Evolutionary conservation across 2,888 invertebrate species (phyloP).

Genomic region (Plagodis pulveraria): DNA sequence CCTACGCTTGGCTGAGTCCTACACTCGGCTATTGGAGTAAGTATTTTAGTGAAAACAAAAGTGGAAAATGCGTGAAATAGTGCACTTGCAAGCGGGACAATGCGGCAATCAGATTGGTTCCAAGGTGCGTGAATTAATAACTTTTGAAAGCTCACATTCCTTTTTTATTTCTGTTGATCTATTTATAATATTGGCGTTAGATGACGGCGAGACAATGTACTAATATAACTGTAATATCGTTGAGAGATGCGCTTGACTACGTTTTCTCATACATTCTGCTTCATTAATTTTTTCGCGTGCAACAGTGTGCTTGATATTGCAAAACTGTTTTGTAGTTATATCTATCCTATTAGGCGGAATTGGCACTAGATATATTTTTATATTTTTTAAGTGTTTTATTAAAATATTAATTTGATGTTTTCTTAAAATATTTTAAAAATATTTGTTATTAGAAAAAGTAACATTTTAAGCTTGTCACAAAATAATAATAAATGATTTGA

Average conservation of each 20-base stretch:
- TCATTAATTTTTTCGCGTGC: conserved; percentile 15
- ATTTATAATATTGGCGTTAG: conserved; percentile 28
- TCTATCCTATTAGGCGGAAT: too few species aligned
- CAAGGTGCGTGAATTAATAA: conserved; percentile 85
- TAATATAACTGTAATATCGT: conserved; percentile 3
- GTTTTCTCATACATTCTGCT: conserved; percentile 25
- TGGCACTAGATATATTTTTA: too few species aligned
- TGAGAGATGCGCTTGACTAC: conserved; percentile 26
- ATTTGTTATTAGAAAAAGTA: too few species aligned
- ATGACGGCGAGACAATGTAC: conserved; percentile 11
- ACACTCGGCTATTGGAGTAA: conserved; percentile 34
- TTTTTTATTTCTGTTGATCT: conserved; percentile 13
- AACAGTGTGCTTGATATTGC: not conserved
- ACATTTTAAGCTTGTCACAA: too few species aligned
- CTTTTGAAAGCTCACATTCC: not conserved
- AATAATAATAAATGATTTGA: too few species aligned
- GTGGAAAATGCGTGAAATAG: conserved; percentile 93
- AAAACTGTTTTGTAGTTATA: not conserved
- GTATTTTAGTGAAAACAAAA: conserved; percentile 45
- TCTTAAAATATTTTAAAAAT: too few species aligned
- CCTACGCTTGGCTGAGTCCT: conserved; percentile 33
- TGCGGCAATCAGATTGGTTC: conserved; percentile 97
- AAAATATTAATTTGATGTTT: too few species aligned
- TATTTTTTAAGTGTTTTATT: too few species aligned
- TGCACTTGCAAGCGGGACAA: conserved; percentile 95